Evolutionary conservation across 2,113 vertebrate genomes (phyloP).

Genomic region (Podilymbus podiceps): DNA sequence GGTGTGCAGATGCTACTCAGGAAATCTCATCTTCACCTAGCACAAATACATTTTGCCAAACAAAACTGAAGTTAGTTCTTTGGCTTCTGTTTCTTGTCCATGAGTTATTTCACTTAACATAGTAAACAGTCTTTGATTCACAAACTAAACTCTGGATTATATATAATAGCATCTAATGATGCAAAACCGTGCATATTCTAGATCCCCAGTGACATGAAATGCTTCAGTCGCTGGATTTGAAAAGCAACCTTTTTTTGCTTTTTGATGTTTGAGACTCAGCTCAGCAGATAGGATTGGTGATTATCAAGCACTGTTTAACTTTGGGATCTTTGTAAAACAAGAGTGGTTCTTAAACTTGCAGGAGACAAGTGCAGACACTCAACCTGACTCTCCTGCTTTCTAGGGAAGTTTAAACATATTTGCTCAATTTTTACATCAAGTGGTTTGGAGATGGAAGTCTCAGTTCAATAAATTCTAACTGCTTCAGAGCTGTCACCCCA

Average conservation of each 20-base stretch:
- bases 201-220: neutral
- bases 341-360: neutral
- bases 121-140: neutral
- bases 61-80: neutral
- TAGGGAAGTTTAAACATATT: neutral
- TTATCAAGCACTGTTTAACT: neutral
- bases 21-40: neutral
- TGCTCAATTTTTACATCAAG: neutral
- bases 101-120: neutral
- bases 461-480: neutral
- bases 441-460: neutral
- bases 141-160: neutral
- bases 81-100: neutral
- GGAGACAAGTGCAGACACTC: neutral
- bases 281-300: neutral
- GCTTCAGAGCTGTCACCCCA: neutral
- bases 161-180: neutral
- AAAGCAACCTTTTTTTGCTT: neutral
- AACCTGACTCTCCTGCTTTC: neutral
- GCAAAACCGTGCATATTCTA: neutral
- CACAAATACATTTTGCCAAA: neutral
- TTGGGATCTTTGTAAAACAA: neutral
- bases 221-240: neutral
- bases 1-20: neutral
- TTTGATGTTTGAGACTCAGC: neutral